These are phyloP conservation scores for Panagrolaimus sp. DNA, from an alignment of 1,140 invertebrate species.

Conservation along the genomic window DNA sequence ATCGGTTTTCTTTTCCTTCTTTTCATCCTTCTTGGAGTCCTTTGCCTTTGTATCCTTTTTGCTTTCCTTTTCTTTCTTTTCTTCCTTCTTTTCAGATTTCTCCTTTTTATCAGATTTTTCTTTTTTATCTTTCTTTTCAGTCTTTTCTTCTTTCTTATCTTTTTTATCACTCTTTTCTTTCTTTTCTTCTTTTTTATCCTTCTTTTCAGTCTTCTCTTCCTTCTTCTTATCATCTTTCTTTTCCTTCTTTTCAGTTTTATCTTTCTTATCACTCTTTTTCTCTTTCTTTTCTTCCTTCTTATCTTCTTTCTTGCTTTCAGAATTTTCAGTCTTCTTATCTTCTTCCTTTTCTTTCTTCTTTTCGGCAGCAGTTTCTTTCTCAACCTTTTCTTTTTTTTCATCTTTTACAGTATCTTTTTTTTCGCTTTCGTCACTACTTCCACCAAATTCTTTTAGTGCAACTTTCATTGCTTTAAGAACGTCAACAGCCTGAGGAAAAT, in stretches of 20 bases:
- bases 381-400: slow-evolving; percentile 16
- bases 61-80: slow-evolving; percentile 23
- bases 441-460: slow-evolving; percentile 32
- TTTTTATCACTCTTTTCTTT: neutral
- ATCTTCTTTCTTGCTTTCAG: slow-evolving; percentile 27
- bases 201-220: neutral
- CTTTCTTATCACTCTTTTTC: slow-evolving; percentile 18
- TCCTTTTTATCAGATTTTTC: slow-evolving; percentile 34
- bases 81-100: slow-evolving; percentile 28
- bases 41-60: slow-evolving; percentile 7
- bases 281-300: slow-evolving; percentile 30
- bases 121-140: slow-evolving; percentile 35
- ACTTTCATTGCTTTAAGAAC: slow-evolving; percentile 54
- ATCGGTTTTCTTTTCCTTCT: slow-evolving; percentile 23
- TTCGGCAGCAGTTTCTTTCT: slow-evolving; percentile 27
- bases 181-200: neutral
- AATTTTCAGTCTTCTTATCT: slow-evolving; percentile 24
- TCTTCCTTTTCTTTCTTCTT: slow-evolving; percentile 24
- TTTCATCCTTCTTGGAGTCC: slow-evolving; percentile 17
- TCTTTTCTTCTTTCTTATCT: slow-evolving; percentile 33
- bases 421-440: slow-evolving; percentile 19
- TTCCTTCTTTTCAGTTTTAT: neutral
- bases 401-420: slow-evolving; percentile 16
- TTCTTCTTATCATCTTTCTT: neutral
- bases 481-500: slow-evolving; percentile 50